Base-by-base conservation (phyloP, 2,797 vertebrate genomes). In the Bufotes viridis region DNA sequence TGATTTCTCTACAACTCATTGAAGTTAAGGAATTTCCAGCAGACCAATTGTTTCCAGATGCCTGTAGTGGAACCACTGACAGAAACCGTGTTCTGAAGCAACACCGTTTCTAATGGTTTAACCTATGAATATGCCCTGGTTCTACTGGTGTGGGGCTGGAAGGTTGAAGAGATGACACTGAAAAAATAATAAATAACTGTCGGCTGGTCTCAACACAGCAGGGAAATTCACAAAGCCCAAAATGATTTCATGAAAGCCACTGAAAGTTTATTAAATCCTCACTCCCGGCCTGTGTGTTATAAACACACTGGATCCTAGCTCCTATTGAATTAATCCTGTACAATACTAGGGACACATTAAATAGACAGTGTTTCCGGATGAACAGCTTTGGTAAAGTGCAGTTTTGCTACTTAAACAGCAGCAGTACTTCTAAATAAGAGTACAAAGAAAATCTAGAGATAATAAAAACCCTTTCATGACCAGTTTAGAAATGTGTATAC, bases 301-400 rank as follows among this genome's bases (percentile, higher is more conserved):
- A 55, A 22, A 55, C 53, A 58, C 14, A 61, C 84, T 20, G 65
- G 70, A 53, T 78, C 0, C 22, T 22, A 78, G 53, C 51, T 14
- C 61, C 76, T n/a, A 58, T 18, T 14, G 67, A 75, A 34, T 53
- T 15, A 58, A 20, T 22, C 6, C 4, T 84, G 72, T 82, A 82
- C 69, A 76, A 81, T 67, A 76, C 14, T 60, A 12, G 18, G 60
- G 53, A 63, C 60, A 57, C 9, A 78, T 86, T 78, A 89, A 89
- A 78, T 78, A 86, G 29, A 63, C 53, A 86, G 88, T 79, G 80
- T 86, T 29, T 82, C 74, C 51, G 89, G 92, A 88, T 79, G 81
- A 91, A 86, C 90, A 89, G 90, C 78, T 89, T 88, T 89, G 91
- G 85, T 95, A 95, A 96, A 95, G 94, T 95, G 95, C 94, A 75